Conservation (phyloP, 2,888 invertebrate genomes). For the Nymphalis c-album region DNA sequence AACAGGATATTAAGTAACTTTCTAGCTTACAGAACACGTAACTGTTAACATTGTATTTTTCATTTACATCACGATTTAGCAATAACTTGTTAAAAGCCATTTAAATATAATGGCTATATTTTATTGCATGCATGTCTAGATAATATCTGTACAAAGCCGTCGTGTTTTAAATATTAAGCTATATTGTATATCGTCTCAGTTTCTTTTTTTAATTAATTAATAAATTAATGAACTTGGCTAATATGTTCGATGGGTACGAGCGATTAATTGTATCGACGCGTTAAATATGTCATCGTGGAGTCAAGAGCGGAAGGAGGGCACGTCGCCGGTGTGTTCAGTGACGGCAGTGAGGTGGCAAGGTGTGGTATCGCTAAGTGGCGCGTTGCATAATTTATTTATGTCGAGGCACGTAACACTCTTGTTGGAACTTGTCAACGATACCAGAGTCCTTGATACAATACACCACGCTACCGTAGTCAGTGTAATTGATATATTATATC, state of each 20-base stretch:
- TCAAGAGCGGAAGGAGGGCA: slow-evolving; percentile 36
- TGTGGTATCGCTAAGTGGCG: slow-evolving; percentile 63
- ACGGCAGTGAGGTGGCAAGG: slow-evolving; percentile 41
- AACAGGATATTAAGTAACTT: slow-evolving; percentile 24
- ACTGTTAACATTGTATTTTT: slow-evolving; percentile 33
- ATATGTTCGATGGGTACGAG: slow-evolving; percentile 1
- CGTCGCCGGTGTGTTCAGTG: slow-evolving; percentile 23
- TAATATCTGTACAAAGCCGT: slow-evolving; percentile 26
- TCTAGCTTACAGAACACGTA: slow-evolving; percentile 25
- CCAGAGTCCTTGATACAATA: slow-evolving; percentile 55
- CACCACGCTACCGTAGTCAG: slow-evolving; percentile 20
- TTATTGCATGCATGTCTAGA: slow-evolving; percentile 34
- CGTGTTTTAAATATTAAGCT: slow-evolving; percentile 33
- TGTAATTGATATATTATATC: background rate
- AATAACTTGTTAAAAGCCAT: slow-evolving; percentile 38
- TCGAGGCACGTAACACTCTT: slow-evolving; percentile 70
- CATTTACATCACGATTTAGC: slow-evolving; percentile 40
- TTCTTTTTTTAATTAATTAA: background rate
- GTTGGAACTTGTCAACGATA: slow-evolving; percentile 58
- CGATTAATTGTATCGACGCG: slow-evolving; percentile 34
- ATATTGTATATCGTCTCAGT: slow-evolving; percentile 10
- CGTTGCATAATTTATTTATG: slow-evolving; percentile 78
- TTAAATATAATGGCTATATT: slow-evolving; percentile 34
- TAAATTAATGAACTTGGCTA: slow-evolving; percentile 9
- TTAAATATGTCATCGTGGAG: slow-evolving; percentile 41